phyloP scores from a whole-genome alignment of 1,140 invertebrate species.

The Drosophila setifemur region DNA sequence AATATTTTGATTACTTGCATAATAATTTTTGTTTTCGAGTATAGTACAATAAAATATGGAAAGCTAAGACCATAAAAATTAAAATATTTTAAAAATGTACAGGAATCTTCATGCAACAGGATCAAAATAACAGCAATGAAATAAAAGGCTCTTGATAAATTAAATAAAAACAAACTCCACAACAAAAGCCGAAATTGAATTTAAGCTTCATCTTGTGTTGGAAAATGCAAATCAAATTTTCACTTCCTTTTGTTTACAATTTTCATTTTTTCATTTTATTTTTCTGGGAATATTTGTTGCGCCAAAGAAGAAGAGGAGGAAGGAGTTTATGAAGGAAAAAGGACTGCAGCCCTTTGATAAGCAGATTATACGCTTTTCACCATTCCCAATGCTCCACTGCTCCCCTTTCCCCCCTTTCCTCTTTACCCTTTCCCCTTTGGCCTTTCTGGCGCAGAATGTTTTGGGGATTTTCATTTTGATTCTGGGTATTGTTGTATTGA shows the following conservation, averaged over 20 bases:
- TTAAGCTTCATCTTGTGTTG: constrained; percentile 40
- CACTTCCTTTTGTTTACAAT: constrained; percentile 55
- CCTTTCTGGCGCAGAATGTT: constrained; percentile 17
- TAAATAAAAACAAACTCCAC: constrained; percentile 3
- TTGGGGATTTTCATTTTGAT: constrained; percentile 31
- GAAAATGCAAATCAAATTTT: constrained; percentile 70
- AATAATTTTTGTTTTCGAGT: too few relatives aligned
- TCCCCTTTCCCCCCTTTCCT: too few relatives aligned
- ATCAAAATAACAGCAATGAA: too few relatives aligned
- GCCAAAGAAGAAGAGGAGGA: background rate
- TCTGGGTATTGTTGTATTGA: constrained; percentile 41
- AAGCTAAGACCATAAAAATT: too few relatives aligned
- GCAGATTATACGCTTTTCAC: constrained; percentile 63
- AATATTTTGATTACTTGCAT: too few relatives aligned
- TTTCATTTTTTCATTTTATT: constrained; percentile 44
- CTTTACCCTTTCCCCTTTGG: constrained; percentile 25
- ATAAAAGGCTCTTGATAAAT: too few relatives aligned
- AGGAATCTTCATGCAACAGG: too few relatives aligned
- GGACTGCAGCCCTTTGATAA: constrained; percentile 58
- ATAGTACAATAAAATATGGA: too few relatives aligned
- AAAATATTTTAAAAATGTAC: too few relatives aligned
- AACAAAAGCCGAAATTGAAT: constrained; percentile 30
- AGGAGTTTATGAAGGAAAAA: background rate
- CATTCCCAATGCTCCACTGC: too few relatives aligned
- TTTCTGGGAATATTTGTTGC: constrained; percentile 24